Conservation (phyloP, 2,888 invertebrate genomes). For the Lacanobia oleracea region DNA sequence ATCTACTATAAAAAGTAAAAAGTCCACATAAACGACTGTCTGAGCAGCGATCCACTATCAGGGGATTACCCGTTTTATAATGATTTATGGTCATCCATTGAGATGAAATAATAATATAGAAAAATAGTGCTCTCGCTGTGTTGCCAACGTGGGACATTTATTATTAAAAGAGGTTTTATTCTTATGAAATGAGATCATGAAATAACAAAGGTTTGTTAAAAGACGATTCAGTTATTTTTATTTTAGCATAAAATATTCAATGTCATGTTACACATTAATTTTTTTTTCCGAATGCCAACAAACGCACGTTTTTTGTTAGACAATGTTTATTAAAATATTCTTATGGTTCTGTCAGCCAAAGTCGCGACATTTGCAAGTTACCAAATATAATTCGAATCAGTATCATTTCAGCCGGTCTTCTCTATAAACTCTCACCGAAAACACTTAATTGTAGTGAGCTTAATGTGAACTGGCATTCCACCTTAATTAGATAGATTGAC, state of each 20-base stretch:
- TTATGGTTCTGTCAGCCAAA: neutral
- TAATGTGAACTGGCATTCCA: too few species aligned
- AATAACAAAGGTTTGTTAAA: neutral
- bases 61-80: conserved; percentile 60
- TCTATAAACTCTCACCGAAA: too few species aligned
- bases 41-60: conserved; percentile 54
- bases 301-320: neutral
- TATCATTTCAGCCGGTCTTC: too few species aligned
- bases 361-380: neutral
- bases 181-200: neutral
- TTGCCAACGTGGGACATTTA: conserved; percentile 46
- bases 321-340: neutral
- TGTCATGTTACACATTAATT: too few species aligned
- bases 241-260: too few species aligned
- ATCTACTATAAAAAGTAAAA: conserved; percentile 58
- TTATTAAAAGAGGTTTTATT: conserved; percentile 58
- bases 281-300: neutral
- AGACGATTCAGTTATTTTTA: too few species aligned
- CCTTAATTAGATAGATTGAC: too few species aligned
- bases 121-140: conserved; percentile 41
- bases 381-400: neutral
- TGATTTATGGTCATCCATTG: conserved; percentile 62
- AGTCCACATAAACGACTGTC: conserved; percentile 63
- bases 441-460: too few species aligned
- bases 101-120: conserved; percentile 59